Evolutionary conservation across 2,113 vertebrate genomes (phyloP), one percentile per base, ranked within the genome.

Genomic region (Labeo rohita): DNA sequence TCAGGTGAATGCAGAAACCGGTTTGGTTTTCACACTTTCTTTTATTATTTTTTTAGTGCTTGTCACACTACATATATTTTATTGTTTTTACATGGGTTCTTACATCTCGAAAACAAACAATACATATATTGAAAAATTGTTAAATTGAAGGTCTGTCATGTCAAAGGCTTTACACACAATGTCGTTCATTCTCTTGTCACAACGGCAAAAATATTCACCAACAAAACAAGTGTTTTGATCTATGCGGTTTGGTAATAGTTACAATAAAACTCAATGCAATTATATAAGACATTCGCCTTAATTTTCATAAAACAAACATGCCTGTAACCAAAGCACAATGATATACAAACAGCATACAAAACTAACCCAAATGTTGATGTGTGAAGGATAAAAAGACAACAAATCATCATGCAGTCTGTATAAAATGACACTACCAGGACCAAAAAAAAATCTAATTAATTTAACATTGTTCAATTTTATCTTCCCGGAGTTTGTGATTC

Each of bases 1-100:
- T 4, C 21, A 23, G 59, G n/a, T 63, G n/a, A 63, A 23, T 63
- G 9, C 59, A 63, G 21, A 63, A 10, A 63, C 59, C n/a, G 4
- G 5, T 39, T 8, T 10, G 0, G 9, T 61, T 59, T 77, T 80
- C 34, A 45, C 36, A 61, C 21, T 80, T 78, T 78, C 1, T 59
- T 50, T 56, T 78, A 39, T 63, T 50, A 28, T 28, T 77, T 79
- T 61, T 80, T 61, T 13, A 77, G 75, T 80, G 77, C 39, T 61
- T 15, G 36, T 61, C 52, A 80, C 18, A 61, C 50, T 39, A 78
- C 54, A 80, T 23, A 80, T 13, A 79, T 61, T 80, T n/a, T 80
- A 11, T 59, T 80, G n/a, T 54, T 16, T 11, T 73, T 50, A 47
- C 72, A 74, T 8, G 39, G 61, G n/a, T 54, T 16, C n/a, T 73